Base-by-base conservation (phyloP, 2,113 vertebrate genomes). In the Alexandromys fortis region DNA sequence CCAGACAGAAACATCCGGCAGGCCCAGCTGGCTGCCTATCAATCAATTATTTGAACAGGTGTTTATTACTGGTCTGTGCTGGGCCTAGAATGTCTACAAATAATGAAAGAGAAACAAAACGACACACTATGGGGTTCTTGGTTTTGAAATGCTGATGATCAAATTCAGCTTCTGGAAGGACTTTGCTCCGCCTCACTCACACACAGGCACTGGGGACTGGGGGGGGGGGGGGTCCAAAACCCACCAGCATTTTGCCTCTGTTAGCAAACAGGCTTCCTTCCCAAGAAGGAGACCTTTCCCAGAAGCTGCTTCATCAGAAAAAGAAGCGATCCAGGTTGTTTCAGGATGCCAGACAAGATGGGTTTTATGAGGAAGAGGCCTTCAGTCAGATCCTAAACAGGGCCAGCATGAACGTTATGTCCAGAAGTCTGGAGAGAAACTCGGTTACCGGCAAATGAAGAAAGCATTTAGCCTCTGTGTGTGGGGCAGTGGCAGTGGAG, bases 1-100 rank as follows among this genome's bases (percentile, higher is more conserved):
- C 83, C 77, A 95, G 90, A 95, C 78, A 79, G 90, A 96, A 95
- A 94, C 87, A 87, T 79, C 92, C 30, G 0, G 68, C 63, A 35
- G 7, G 45, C 33, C 47, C 5, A 33, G 75, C 78, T n/a, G n/a
- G 17, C 73, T 92, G 65, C 82, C 89, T 55, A 30, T 82, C 94
- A 28, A 83, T 87, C 90, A 82, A 33, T 91, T 86, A 94, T 82
- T 65, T 89, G 82, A 79, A 52, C 85, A 94, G 75, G 55, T 94
- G 22, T 96, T 94, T 89, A 86, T 79, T 70, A 49, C 16, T 86
- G 61, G 30, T 38, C 87, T 61, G 35, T 35, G 11, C 63, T n/a
- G 24, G 55, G 65, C 38, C 79, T 65, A 65, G 35, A 78, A 83
- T 67, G 35, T 93, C 92, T 93, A 26, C 47, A 91, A 78, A 86